A percentile compares a stretch with the other conserved stretches of the same genome.
These are phyloP conservation scores for Stenchaetothrips biformis DNA, from an alignment of 2,888 invertebrate genomes.

Conservation along the genomic window DNA sequence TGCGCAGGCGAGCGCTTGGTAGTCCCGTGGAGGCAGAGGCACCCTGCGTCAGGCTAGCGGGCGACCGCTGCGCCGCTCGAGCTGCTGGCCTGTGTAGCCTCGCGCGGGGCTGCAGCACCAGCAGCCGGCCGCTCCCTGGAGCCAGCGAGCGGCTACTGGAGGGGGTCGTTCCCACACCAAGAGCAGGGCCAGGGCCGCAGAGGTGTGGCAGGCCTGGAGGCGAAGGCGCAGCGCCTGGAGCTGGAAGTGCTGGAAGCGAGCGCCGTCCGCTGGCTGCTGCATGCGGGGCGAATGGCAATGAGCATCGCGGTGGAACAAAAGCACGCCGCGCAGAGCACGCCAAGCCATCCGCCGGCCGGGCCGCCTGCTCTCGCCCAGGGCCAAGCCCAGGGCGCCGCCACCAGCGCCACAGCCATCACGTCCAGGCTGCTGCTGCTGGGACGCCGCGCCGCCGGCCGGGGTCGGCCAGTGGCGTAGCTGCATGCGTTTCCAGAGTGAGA, in stretches of 20 bases:
- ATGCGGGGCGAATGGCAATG: not conserved
- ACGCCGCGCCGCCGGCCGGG: not conserved
- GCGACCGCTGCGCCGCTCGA: no score
- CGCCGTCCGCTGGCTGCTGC: not conserved
- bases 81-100: no score
- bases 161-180: no score
- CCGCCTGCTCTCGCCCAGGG: not conserved
- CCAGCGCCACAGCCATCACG: not conserved
- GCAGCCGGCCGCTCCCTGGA: no score
- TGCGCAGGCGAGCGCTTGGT: no score
- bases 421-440: not conserved
- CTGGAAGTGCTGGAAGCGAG: not conserved
- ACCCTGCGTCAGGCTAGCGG: no score
- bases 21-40: no score
- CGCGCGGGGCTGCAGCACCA: no score
- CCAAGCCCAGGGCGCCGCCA: not conserved
- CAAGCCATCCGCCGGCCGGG: not conserved
- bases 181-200: no score
- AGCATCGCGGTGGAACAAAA: no score
- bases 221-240: not conserved
- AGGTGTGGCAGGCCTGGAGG: not conserved
- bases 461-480: not conserved
- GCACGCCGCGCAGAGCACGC: no score
- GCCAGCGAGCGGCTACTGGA: no score
- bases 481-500: not conserved